These are phyloP conservation scores for Oxycera nigricornis DNA, from an alignment of 2,888 invertebrate genomes.

Conservation along the genomic window DNA sequence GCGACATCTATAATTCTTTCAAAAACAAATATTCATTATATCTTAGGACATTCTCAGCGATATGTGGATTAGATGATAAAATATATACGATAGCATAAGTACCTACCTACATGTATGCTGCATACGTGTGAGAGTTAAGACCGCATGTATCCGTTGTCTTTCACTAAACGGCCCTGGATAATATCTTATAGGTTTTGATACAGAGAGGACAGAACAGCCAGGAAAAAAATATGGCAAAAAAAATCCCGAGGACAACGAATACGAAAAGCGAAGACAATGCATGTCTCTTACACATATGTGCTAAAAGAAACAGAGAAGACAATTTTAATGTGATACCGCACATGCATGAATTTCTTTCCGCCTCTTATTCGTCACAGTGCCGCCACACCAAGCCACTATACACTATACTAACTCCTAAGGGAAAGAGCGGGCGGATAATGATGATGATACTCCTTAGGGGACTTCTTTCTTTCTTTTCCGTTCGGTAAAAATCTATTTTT, in stretches of 20 bases:
- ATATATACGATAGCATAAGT: too few relatives aligned
- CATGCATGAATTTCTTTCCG: background rate
- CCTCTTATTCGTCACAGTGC: background rate
- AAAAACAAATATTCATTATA: background rate
- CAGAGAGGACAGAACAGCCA: too few relatives aligned
- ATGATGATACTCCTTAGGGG: constrained; percentile 19
- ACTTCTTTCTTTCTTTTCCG: background rate
- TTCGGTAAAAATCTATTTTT: background rate
- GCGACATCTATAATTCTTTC: too few relatives aligned
- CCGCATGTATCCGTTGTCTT: background rate
- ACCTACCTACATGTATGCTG: background rate
- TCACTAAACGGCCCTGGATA: background rate
- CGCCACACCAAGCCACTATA: background rate
- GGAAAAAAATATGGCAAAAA: too few relatives aligned
- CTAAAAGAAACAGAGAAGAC: background rate
- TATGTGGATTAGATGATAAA: too few relatives aligned
- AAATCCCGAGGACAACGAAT: background rate
- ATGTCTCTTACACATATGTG: constrained; percentile 7
- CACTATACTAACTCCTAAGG: background rate
- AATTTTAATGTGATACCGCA: constrained; percentile 13
- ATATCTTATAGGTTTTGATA: background rate
- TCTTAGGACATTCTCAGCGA: too few relatives aligned
- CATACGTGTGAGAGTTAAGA: background rate
- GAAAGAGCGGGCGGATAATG: constrained; percentile 14
- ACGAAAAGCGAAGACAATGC: background rate